Conservation (phyloP, 1,140 invertebrate genomes). For the Lamellibrachia luymesi region DNA sequence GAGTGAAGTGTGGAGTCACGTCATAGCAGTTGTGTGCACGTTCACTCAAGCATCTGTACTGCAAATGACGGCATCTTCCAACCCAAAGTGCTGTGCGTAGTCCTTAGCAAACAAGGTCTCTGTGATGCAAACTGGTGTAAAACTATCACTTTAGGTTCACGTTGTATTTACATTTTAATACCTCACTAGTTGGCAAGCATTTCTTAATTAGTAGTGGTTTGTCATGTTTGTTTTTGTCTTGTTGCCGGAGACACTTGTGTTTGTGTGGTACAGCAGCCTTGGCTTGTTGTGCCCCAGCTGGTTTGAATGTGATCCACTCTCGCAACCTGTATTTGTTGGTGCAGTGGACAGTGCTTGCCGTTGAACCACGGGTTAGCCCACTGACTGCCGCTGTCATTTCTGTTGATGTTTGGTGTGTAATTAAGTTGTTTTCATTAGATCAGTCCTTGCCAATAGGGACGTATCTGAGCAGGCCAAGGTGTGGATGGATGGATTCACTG, state of each 20-base stretch:
- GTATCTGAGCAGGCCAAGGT: not conserved
- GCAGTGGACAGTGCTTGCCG: not conserved
- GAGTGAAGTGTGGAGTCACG: not conserved
- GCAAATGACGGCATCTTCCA: not conserved
- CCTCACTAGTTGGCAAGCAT: not conserved
- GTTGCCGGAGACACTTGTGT: not conserved
- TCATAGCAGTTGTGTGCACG: not conserved
- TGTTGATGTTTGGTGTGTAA: not conserved
- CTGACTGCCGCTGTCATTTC: not conserved
- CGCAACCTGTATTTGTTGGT: not conserved
- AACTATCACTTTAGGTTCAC: slow-evolving; percentile 5
- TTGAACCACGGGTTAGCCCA: not conserved
- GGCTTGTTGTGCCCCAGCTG: not conserved
- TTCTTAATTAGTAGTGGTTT: not conserved
- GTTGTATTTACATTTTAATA: slow-evolving; percentile 2
- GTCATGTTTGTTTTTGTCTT: not conserved
- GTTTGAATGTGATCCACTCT: too few species aligned
- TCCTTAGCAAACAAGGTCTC: not conserved
- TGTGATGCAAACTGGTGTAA: not conserved
- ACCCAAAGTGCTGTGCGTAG: not conserved
- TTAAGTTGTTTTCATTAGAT: not conserved
- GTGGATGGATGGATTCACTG: not conserved
- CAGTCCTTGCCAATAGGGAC: not conserved
- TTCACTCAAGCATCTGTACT: not conserved
- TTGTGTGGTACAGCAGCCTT: not conserved